Conservation (phyloP, 2,888 invertebrate species). For the Tromatobia lineatoria region DNA sequence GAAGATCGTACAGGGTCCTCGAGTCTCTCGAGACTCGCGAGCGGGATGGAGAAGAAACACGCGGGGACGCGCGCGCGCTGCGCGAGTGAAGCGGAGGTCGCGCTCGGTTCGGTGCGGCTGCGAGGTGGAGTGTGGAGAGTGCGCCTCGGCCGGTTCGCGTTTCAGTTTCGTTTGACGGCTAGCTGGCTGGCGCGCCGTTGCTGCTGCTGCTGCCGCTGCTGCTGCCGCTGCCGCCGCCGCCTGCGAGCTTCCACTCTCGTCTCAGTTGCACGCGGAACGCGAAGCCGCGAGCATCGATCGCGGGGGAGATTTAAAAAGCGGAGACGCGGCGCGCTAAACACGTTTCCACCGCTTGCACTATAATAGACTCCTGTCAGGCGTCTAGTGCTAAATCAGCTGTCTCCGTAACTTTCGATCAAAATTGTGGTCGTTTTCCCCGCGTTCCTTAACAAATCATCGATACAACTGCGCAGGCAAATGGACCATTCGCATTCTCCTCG, state of each 20-base stretch:
- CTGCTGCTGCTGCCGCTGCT: constrained; percentile 1
- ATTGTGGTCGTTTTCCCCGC: neutral
- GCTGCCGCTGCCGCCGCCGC: constrained; percentile 27
- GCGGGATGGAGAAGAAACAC: constrained; percentile 59
- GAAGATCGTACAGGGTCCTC: constrained; percentile 2
- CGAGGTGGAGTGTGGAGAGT: constrained; percentile 37
- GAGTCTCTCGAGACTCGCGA: constrained; percentile 29
- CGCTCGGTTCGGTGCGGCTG: constrained; percentile 74
- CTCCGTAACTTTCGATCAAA: neutral
- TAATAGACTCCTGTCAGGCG: neutral
- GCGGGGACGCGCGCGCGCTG: constrained; percentile 49
- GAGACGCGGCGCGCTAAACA: constrained; percentile 16
- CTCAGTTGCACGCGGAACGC: constrained; percentile 83
- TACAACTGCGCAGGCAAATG: neutral
- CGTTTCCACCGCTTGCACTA: constrained; percentile 10
- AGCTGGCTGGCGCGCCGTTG: constrained; percentile 32
- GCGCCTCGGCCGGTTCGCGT: constrained; percentile 60
- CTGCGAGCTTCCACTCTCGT: constrained; percentile 64
- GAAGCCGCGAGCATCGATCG: constrained; percentile 79
- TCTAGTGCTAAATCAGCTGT: neutral
- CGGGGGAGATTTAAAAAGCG: constrained; percentile 60
- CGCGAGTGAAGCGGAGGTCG: constrained; percentile 36
- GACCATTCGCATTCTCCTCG: neutral
- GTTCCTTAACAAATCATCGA: neutral
- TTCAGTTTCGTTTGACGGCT: constrained; percentile 73